Evolutionary conservation across 2,113 vertebrate genomes (phyloP), one percentile per base, ranked within the genome.

Genomic region (Paradisaea rubra): DNA sequence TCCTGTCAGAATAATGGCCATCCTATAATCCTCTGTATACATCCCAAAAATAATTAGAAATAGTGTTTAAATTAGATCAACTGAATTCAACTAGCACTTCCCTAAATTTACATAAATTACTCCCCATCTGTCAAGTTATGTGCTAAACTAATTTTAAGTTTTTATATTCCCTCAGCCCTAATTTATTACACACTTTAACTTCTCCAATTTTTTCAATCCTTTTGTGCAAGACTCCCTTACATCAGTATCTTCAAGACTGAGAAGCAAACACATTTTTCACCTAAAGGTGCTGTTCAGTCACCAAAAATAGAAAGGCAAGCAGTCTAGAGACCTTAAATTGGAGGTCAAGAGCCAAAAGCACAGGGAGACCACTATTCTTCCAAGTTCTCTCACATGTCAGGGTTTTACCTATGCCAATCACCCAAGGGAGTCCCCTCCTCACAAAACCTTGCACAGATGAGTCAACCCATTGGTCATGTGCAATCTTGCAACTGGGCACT

Each of bases 61-160:
- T 71, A 41, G n/a, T 64, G 31, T 89, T 96, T 91, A 82, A 95
- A 93, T 96, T 86, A 94, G 81, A 92, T 61, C 54, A 91, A 60
- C 52, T 91, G 57, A 96, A 96, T 94, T 53, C 61, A 94, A 90
- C 88, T 94, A 95, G 23, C 93, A 95, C 81, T 96, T 93, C 79
- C 70, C 89, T 95, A 89, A 85, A 94, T 95, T 95, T 95, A 81
- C 69, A 94, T 84, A 88, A 94, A 91, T 91, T 33, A 86, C 66
- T 95, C 89, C 45, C 93, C 87, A 94, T 94, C 91, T 96, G 94
- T 89, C 88, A 96, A 85, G 86, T 68, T 60, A 69, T 93, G 56
- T 94, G 78, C 44, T 94, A 95, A 95, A 93, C 73, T 88, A 79
- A 86, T 85, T 90, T 80, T 94, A 82, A 86, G 45, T 31, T 92